A percentile compares a stretch with the other conserved stretches of the same genome.
phyloP scores from a whole-genome alignment of 2,888 invertebrate species.

The Chirona hameri region DNA sequence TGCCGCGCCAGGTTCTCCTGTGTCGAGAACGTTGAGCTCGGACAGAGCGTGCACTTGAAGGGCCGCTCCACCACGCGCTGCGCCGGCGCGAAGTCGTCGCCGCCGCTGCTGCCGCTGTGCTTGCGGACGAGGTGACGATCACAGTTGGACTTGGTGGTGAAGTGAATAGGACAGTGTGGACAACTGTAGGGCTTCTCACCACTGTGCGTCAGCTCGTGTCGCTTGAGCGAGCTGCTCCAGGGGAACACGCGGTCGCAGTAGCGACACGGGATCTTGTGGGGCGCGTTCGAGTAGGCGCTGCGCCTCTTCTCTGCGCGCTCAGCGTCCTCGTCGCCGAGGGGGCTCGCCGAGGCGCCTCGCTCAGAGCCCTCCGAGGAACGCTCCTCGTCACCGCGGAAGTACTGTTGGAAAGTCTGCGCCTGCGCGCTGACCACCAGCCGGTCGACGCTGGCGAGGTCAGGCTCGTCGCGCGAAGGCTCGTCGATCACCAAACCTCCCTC shows the following conservation, averaged over 20 bases:
- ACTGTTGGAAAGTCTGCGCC: conserved; percentile 60
- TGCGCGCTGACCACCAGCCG: conserved; percentile 71
- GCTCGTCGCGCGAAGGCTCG: conserved; percentile 47
- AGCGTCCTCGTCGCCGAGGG: conserved; percentile 65
- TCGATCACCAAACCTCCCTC: conserved; percentile 88
- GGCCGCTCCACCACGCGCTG: conserved; percentile 71
- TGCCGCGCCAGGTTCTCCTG: conserved; percentile 75
- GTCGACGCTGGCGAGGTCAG: conserved; percentile 72
- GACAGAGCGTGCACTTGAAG: conserved; percentile 74
- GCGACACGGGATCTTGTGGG: conserved; percentile 88
- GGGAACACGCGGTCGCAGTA: conserved; percentile 93
- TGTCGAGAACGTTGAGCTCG: conserved; percentile 76
- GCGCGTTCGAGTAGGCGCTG: conserved; percentile 91
- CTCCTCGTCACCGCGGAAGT: conserved; percentile 49
- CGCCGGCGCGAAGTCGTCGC: conserved; percentile 49
- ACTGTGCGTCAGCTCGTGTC: conserved; percentile 92
- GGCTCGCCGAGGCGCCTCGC: conserved; percentile 44
- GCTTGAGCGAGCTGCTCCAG: conserved; percentile 91
- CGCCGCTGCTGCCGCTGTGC: conserved; percentile 58
- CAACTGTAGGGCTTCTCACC: conserved; percentile 95
- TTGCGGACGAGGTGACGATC: conserved; percentile 89
- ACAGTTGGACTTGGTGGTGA: conserved; percentile 96
- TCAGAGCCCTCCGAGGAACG: conserved; percentile 61
- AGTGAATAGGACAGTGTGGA: conserved; percentile 83
- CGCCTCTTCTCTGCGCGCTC: conserved; percentile 65